Evolutionary conservation across 92 coral and sea anemone species (phyloP), one percentile per base, ranked within the genome.

Genomic region (Phenganax stokvisi): DNA sequence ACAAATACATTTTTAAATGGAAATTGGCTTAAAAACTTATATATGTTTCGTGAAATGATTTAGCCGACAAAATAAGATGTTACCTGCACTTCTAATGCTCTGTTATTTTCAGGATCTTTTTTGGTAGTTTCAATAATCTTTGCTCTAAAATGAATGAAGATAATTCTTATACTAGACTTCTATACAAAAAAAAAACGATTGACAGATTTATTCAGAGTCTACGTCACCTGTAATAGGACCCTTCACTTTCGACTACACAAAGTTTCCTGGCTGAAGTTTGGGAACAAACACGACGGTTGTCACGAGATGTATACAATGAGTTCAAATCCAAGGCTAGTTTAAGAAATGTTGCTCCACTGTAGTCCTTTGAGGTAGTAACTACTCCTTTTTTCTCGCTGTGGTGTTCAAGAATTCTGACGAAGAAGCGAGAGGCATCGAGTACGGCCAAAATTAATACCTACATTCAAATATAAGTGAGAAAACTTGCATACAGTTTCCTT

Each of bases 351-450:
- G 90, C 88, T 55, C 86, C 92, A 76, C 89, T 81, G 83, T 81
- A 60, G 74, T 80, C 81, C 54, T 85, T 54, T 10, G 44, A 60
- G 54, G 37, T 66, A 79, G 63, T 59, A 69, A 59, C 75, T 10
- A 74, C 68, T 15, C 82, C 72, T 62, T 84, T 77, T 16, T 74
- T 81, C 13, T 83, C 81, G 28, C 86, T 82, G 15, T 71, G 81
- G 84, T 91, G 97, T 55, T 89, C 96, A n/a, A 93, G 88, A 51
- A 93, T 88, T 51, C 98, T 84, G 27, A 93, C 97, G 92, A 90
- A 91, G 54, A 85, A 86, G 74, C 92, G 88, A 11, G 93, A 81
- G 0, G 97, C 93, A 85, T 84, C 87, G 78, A 87, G 64, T 0
- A 90, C 92, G 69, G 83, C 78, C 27, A 91, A 83, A 51, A 93